A percentile compares a stretch with the other conserved stretches of the same genome.
These are phyloP conservation scores for Macquaria australasica DNA, from an alignment of 2,113 vertebrate genomes.

Conservation along the genomic window DNA sequence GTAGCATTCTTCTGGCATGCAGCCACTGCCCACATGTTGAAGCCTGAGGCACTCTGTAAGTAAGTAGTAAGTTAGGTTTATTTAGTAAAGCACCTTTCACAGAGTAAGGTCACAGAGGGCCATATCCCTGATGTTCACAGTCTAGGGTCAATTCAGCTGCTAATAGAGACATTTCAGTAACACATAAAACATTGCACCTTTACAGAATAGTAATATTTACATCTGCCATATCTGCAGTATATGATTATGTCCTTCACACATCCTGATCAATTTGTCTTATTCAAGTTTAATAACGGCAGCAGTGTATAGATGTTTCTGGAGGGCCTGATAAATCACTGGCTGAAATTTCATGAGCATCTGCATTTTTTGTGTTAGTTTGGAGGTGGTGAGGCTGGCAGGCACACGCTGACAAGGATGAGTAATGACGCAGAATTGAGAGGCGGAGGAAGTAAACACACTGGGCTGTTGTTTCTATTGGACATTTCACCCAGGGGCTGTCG, in stretches of 20 bases:
- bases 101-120: too few relatives aligned
- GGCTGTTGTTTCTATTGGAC: constrained; percentile 73
- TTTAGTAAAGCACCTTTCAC: too few relatives aligned
- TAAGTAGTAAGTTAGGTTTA: too few relatives aligned
- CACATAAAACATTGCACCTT: neutral
- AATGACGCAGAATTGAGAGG: constrained; percentile 64
- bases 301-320: constrained; percentile 34
- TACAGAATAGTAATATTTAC: constrained; percentile 27
- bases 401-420: constrained; percentile 68
- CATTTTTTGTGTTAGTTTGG: constrained; percentile 62
- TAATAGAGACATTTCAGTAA: constrained; percentile 21
- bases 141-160: constrained; percentile 1
- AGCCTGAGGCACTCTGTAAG: neutral
- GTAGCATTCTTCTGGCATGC: constrained; percentile 21
- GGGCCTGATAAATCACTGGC: constrained; percentile 67
- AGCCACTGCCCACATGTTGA: constrained; percentile 37
- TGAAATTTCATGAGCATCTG: constrained; percentile 67
- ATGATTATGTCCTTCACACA: constrained; percentile 33
- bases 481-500: constrained; percentile 60
- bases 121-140: neutral
- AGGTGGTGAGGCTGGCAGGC: constrained; percentile 58
- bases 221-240: constrained; percentile 26
- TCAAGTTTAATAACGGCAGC: constrained; percentile 43
- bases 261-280: constrained; percentile 58
- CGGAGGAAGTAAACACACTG: constrained; percentile 63